Evolutionary conservation across 30 jellyfish, hydroid and myxozoan species (phyloP).

Genomic region (Turritopsis dohrnii): DNA sequence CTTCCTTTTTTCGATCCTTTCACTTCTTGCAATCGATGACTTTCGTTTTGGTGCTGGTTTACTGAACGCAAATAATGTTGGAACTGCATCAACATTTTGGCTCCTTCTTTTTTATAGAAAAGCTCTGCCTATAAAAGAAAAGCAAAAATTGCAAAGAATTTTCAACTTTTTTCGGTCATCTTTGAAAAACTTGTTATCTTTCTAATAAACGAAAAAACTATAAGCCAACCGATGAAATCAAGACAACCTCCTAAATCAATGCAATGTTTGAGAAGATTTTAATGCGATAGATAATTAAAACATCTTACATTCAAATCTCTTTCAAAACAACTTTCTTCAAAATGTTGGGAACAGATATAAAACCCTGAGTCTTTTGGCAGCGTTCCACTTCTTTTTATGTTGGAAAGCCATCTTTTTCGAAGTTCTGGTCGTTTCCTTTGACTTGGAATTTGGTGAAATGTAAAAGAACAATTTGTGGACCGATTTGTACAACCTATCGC

Average conservation of each 20-base stretch:
- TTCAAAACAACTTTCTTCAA: conserved; percentile 9
- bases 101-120: conserved; percentile 26
- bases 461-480: conserved; percentile 1
- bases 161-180: too few species aligned
- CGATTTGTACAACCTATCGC: conserved; percentile 39
- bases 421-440: conserved; percentile 23
- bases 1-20: background rate
- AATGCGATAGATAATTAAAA: background rate
- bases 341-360: conserved; percentile 1
- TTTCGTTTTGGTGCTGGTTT: conserved; percentile 21
- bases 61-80: conserved; percentile 25
- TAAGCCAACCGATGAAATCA: background rate
- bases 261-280: background rate
- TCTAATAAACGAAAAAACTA: background rate
- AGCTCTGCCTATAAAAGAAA: conserved; percentile 27
- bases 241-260: background rate
- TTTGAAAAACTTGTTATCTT: background rate
- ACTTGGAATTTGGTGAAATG: conserved; percentile 35
- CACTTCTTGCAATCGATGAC: too few species aligned
- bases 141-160: too few species aligned
- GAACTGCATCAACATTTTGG: conserved; percentile 42
- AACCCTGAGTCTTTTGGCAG: conserved; percentile 14
- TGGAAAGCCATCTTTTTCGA: conserved; percentile 24
- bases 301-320: conserved; percentile 14
- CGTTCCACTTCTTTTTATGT: conserved; percentile 11